phyloP scores from a whole-genome alignment of 2,113 vertebrate genomes.

The Aviceda subcristata region DNA sequence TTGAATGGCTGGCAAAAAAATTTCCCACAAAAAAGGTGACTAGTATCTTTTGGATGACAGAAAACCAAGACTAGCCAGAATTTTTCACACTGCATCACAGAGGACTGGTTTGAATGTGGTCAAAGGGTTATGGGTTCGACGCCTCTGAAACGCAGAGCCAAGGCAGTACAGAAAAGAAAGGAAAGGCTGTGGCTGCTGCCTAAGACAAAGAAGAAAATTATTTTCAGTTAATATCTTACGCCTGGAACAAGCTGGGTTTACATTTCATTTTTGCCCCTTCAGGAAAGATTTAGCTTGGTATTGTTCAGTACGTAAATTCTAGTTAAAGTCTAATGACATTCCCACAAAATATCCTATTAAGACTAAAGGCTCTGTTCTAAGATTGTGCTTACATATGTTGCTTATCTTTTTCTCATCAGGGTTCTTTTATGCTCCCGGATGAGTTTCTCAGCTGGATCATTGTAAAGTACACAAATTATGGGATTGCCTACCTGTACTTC shows the following conservation, averaged over 20 bases:
- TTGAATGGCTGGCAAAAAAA: background rate
- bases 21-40: background rate
- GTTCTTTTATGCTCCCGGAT: conserved; percentile 52
- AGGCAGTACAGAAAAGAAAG: background rate
- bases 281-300: conserved; percentile 38
- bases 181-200: background rate
- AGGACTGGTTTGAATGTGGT: background rate
- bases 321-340: conserved; percentile 58
- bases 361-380: conserved; percentile 32
- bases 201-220: background rate
- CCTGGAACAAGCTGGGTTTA: background rate
- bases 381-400: conserved; percentile 32
- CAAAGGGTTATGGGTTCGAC: background rate
- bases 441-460: conserved; percentile 37
- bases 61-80: background rate
- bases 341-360: conserved; percentile 55
- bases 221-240: conserved; percentile 6
- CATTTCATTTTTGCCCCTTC: conserved; percentile 19
- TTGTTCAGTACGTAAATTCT: conserved; percentile 57
- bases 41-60: background rate
- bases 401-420: conserved; percentile 60
- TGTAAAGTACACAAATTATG: conserved; percentile 38
- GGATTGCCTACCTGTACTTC: conserved; percentile 37
- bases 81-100: background rate
- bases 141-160: background rate